Evolutionary conservation across 1,140 invertebrate species (phyloP).

Genomic region (Anoplophora glabripennis): DNA sequence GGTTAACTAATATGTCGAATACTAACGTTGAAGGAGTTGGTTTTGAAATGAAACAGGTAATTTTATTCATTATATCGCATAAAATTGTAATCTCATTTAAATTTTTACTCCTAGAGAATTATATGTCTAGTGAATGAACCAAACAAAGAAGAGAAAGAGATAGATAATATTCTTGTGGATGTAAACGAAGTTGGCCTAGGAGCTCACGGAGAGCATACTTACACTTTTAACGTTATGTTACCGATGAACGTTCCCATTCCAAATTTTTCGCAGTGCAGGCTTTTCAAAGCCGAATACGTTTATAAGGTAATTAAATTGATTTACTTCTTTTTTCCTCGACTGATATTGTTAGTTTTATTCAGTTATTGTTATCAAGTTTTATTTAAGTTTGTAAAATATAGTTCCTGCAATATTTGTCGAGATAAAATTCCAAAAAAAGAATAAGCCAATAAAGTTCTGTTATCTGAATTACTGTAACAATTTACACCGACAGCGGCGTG

Average conservation of each 20-base stretch:
- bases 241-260: slow-evolving; percentile 21
- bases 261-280: slow-evolving; percentile 27
- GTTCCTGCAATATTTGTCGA: not conserved
- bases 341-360: not conserved
- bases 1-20: slow-evolving; percentile 27
- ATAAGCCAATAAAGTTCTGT: too few relatives aligned
- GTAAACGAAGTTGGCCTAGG: slow-evolving; percentile 30
- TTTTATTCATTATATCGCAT: not conserved
- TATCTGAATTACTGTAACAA: too few relatives aligned
- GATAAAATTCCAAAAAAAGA: too few relatives aligned
- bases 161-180: slow-evolving; percentile 13
- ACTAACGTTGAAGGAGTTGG: slow-evolving; percentile 24
- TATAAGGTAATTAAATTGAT: slow-evolving; percentile 20
- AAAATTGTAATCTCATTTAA: too few relatives aligned
- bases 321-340: not conserved
- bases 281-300: slow-evolving; percentile 25
- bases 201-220: slow-evolving; percentile 33
- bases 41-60: slow-evolving; percentile 27
- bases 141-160: slow-evolving; percentile 15
- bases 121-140: slow-evolving; percentile 23
- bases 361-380: not conserved
- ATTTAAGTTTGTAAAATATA: not conserved
- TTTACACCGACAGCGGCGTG: too few relatives aligned
- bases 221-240: slow-evolving; percentile 20
- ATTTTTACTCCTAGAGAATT: slow-evolving; percentile 20